A percentile compares a stretch with the other conserved stretches of the same genome.
Conservation (phyloP, 2,888 invertebrate species). For the Pocota personata region DNA sequence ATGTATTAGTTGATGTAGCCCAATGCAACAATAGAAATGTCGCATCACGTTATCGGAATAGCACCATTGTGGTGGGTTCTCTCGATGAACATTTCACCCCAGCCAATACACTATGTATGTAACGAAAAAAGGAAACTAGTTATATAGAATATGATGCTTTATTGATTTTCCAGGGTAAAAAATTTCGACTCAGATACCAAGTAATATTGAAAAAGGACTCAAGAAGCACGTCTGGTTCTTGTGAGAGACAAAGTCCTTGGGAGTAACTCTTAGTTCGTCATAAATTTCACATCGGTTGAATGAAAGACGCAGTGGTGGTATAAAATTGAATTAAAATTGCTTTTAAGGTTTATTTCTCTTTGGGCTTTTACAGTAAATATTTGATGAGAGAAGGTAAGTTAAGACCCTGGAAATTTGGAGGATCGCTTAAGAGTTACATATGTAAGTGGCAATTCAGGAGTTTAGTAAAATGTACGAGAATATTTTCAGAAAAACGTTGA, state of each 20-base stretch:
- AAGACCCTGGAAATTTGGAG: not conserved
- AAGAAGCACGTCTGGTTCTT: not conserved
- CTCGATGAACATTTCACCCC: not conserved
- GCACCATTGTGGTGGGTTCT: not conserved
- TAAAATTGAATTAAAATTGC: conserved; percentile 26
- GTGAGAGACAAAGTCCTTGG: not conserved
- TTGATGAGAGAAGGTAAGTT: not conserved
- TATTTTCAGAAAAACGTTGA: not conserved
- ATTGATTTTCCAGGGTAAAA: conserved; percentile 1
- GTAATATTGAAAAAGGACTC: not conserved
- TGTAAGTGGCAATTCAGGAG: not conserved
- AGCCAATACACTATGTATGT: not conserved
- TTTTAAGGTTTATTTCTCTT: conserved; percentile 8
- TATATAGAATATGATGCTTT: not conserved
- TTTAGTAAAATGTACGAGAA: not conserved
- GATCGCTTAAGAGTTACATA: not conserved
- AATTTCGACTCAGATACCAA: not conserved
- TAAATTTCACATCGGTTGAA: conserved; percentile 20
- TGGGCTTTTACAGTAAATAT: conserved; percentile 1
- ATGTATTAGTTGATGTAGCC: not conserved
- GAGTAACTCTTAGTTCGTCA: not conserved
- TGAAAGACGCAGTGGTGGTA: not conserved
- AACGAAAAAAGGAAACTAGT: not conserved
- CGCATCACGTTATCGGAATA: conserved; percentile 1
- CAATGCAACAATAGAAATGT: conserved; percentile 13